Evolutionary conservation across 2,797 vertebrate genomes (phyloP), one percentile per base, ranked within the genome.

Genomic region (Anguilla obscura): DNA sequence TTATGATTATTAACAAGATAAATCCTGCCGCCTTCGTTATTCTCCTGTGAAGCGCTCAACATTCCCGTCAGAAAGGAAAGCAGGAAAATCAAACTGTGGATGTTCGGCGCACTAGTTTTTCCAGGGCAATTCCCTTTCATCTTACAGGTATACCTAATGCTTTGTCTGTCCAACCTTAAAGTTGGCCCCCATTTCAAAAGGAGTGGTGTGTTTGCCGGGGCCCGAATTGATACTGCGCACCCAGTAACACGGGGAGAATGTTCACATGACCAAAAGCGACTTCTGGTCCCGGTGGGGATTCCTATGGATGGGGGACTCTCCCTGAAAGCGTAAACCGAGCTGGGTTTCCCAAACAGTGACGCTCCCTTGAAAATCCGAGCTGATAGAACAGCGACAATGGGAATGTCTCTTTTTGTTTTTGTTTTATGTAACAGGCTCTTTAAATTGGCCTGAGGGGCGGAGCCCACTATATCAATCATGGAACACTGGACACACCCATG

Each of bases 401-500:
- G 14, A 88, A 48, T 50, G 71, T 87, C 71, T 91, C 33, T n/a
- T 60, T 45, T 33, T 60, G 24, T 30, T 80, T 83, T 80, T 60
- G 40, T 54, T 33, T 93, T 87, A 91, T 92, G 91, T 91, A 92
- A 92, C 89, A 24, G 40, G 83, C 89, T 89, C 85, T 87, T 83
- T 89, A 90, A 92, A 92, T 92, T 90, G 89, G 86, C 89, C 40
- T 33, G 86, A 90, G 88, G 24, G 90, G 93, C 90, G 89, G 87
- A 56, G 6, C 89, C 89, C 91, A 88, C 91, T 84, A 86, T 48
- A 92, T 93, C 90, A 91, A 91, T 93, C 90, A 92, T 89, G 82
- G 16, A 58, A 85, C 89, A 76, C 88, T 45, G 60, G 92, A 89
- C 92, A 94, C 94, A 88, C 93, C 93, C 91, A 90, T 63, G 89